Evolutionary conservation across 2,888 invertebrate species (phyloP).

Genomic region (Phaedon cochleariae): DNA sequence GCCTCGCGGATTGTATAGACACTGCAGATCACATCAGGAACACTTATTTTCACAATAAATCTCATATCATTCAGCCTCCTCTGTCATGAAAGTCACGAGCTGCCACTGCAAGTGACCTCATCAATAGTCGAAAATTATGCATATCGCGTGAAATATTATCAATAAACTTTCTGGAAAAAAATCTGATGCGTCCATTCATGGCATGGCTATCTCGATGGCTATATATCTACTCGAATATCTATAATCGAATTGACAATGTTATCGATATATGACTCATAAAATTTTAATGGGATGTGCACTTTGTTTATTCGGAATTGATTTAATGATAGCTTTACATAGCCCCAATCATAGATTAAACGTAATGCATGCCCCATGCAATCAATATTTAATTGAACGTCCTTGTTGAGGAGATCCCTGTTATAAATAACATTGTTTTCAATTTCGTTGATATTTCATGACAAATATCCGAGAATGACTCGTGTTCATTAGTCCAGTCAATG

Average conservation of each 20-base stretch:
- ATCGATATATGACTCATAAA: not conserved
- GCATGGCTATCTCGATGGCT: too few relatives aligned
- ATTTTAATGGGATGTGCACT: not conserved
- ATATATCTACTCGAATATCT: too few relatives aligned
- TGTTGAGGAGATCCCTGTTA: too few relatives aligned
- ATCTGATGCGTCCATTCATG: not conserved
- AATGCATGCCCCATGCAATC: too few relatives aligned
- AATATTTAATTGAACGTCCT: too few relatives aligned
- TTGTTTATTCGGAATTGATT: not conserved
- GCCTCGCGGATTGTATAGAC: too few relatives aligned
- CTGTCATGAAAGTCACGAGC: too few relatives aligned
- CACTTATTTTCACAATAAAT: too few relatives aligned
- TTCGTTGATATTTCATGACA: not conserved
- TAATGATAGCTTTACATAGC: not conserved
- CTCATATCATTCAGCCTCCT: too few relatives aligned
- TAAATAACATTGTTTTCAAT: not conserved
- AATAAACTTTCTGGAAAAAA: not conserved
- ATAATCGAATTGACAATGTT: not conserved
- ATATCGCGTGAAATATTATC: constrained; percentile 13
- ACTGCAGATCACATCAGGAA: too few relatives aligned
- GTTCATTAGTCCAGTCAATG: not conserved
- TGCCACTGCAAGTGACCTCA: too few relatives aligned
- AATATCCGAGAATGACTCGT: not conserved
- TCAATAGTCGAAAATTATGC: constrained; percentile 1
- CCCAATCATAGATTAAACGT: too few relatives aligned